phyloP scores from a whole-genome alignment of 1,140 invertebrate genomes.

The Chymomyza costata region DNA sequence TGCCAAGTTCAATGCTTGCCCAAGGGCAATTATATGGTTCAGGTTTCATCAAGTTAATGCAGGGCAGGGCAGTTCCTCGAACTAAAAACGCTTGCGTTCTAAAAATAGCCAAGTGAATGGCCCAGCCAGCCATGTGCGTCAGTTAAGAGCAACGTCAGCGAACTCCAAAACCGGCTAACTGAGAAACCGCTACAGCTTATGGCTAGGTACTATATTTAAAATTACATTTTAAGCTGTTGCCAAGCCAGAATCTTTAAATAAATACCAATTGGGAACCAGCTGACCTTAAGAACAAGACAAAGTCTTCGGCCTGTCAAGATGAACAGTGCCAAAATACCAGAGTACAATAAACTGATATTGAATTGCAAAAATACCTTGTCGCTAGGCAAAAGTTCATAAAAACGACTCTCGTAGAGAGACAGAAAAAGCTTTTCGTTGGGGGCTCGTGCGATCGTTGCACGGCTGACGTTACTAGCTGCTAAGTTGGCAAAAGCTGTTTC shows the following conservation, averaged over 20 bases:
- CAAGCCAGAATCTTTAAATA: conserved; percentile 11
- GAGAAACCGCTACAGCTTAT: conserved; percentile 5
- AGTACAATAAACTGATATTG: conserved; percentile 3
- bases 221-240: not conserved
- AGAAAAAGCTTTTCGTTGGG: too few relatives aligned
- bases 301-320: conserved; percentile 18
- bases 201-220: conserved; percentile 2
- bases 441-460: too few relatives aligned
- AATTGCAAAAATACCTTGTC: too few relatives aligned
- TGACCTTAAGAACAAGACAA: conserved; percentile 49
- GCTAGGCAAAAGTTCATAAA: too few relatives aligned
- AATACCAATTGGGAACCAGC: conserved; percentile 30
- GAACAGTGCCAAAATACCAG: not conserved
- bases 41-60: conserved; percentile 37
- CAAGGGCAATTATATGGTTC: too few relatives aligned
- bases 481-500: too few relatives aligned
- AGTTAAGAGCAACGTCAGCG: conserved; percentile 11
- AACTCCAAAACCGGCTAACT: conserved; percentile 12
- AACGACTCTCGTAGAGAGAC: too few relatives aligned
- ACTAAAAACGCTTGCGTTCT: conserved; percentile 7
- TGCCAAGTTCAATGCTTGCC: too few relatives aligned
- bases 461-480: too few relatives aligned
- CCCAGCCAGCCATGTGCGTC: too few relatives aligned
- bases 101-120: conserved; percentile 25
- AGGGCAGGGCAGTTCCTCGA: conserved; percentile 7